Evolutionary conservation across 2,113 vertebrate species (phyloP), one percentile per base, ranked within the genome.

Genomic region (Festucalex cinctus): DNA sequence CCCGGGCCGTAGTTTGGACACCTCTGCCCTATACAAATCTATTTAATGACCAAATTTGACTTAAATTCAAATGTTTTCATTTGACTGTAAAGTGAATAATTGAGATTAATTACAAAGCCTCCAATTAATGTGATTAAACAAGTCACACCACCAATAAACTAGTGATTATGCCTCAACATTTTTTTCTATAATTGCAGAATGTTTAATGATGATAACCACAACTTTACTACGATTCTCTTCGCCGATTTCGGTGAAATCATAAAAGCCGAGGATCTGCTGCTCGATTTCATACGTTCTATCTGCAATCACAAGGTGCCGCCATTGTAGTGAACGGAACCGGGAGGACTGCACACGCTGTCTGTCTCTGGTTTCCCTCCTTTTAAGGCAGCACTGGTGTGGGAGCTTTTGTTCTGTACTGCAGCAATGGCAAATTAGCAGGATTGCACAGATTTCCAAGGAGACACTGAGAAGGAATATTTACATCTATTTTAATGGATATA

Each of bases 291-390:
- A 43, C 6, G 17, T 62, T 43, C 6, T 14, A 62, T 62, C 43
- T 43, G 37, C 20, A 43, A 62, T 43, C 39, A 9, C 22, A 72
- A 65, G 71, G 76, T 64, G 61, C 49, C 53, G 61, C 49, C 53
- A 60, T 58, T 65, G 59, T 26, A 44, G 72, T 71, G 70, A 72
- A 72, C 48, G 54, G 68, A 71, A 71, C 70, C 59, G 65, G 67
- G 54, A 49, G 64, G 24, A 70, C 62, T 58, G 74, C 60, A 80
- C 35, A 28, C 53, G 66, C 82, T 32, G 66, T 69, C 68, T 67
- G 70, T 69, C 72, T 74, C 67, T 70, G 79, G 77, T 84, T 83
- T 73, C 68, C 83, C 69, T 84, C 88, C 88, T 89, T 92, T 90
- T 90, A 90, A 83, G 89, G 88, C 83, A 87, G 72, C 62, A 39